Conservation (phyloP, 2,113 vertebrate species). For the Motacilla alba region DNA sequence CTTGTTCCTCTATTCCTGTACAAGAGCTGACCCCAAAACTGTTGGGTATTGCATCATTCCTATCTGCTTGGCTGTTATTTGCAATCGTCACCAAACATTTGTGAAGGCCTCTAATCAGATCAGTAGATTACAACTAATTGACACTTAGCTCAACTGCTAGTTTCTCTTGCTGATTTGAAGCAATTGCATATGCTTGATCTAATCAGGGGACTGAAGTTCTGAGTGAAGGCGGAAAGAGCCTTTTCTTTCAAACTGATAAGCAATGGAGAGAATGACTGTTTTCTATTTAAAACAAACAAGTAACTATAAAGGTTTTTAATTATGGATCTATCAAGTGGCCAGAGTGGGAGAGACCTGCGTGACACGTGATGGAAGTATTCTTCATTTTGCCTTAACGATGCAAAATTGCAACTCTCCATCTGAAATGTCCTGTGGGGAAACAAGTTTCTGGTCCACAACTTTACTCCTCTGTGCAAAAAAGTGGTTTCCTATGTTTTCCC, state of each 20-base stretch:
- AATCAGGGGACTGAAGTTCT: constrained; percentile 61
- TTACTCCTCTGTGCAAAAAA: constrained; percentile 66
- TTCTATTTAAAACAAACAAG: constrained; percentile 52
- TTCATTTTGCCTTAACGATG: constrained; percentile 71
- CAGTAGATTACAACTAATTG: constrained; percentile 85
- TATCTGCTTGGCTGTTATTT: constrained; percentile 89
- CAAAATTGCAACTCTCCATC: constrained; percentile 68
- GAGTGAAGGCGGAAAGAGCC: constrained; percentile 57
- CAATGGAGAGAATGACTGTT: constrained; percentile 53
- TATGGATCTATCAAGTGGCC: constrained; percentile 14
- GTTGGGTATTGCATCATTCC: constrained; percentile 96
- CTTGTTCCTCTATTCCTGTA: constrained; percentile 97
- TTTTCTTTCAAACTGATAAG: constrained; percentile 58
- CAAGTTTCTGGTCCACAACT: constrained; percentile 39
- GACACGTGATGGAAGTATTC: constrained; percentile 41
- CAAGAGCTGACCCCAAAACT: constrained; percentile 89
- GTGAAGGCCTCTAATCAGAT: constrained; percentile 89
- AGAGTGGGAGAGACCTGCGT: constrained; percentile 35
- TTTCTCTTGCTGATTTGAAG: constrained; percentile 36
- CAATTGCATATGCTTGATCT: constrained; percentile 20
- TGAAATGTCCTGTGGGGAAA: constrained; percentile 53
- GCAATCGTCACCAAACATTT: constrained; percentile 87
- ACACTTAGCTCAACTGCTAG: constrained; percentile 76
- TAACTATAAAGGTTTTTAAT: constrained; percentile 26
- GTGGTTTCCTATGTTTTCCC: constrained; percentile 40